phyloP scores from a whole-genome alignment of 2,797 vertebrate genomes.

The Urocyon cinereoargenteus region DNA sequence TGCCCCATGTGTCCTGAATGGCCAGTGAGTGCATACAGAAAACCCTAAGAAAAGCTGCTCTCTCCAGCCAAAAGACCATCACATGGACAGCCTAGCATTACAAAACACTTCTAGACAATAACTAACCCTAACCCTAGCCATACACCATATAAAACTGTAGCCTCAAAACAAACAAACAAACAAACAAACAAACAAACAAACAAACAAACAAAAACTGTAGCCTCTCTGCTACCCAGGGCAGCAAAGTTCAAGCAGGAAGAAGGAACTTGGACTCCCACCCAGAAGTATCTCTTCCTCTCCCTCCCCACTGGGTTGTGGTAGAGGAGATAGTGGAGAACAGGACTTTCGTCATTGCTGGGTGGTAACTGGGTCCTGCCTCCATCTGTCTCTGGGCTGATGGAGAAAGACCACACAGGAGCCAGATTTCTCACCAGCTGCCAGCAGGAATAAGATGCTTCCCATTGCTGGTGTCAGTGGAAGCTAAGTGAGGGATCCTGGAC shows the following conservation, averaged over 20 bases:
- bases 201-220: too few relatives aligned
- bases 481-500: not conserved
- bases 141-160: not conserved
- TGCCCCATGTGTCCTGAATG: too few relatives aligned
- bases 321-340: not conserved
- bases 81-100: too few relatives aligned
- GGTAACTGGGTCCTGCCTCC: not conserved
- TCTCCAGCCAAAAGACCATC: not conserved
- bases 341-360: not conserved
- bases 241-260: not conserved
- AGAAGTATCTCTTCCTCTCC: not conserved
- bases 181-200: too few relatives aligned
- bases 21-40: not conserved
- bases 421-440: not conserved
- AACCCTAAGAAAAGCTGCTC: not conserved
- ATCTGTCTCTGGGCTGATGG: not conserved
- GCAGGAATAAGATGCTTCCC: not conserved
- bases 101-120: not conserved
- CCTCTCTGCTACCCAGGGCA: not conserved
- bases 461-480: not conserved
- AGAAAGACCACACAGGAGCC: too few relatives aligned
- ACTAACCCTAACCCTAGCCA: not conserved
- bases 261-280: not conserved
- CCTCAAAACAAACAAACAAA: too few relatives aligned
- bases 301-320: not conserved